phyloP scores from a whole-genome alignment of 2,113 vertebrate genomes.

The Gallinago paraguaiae region DNA sequence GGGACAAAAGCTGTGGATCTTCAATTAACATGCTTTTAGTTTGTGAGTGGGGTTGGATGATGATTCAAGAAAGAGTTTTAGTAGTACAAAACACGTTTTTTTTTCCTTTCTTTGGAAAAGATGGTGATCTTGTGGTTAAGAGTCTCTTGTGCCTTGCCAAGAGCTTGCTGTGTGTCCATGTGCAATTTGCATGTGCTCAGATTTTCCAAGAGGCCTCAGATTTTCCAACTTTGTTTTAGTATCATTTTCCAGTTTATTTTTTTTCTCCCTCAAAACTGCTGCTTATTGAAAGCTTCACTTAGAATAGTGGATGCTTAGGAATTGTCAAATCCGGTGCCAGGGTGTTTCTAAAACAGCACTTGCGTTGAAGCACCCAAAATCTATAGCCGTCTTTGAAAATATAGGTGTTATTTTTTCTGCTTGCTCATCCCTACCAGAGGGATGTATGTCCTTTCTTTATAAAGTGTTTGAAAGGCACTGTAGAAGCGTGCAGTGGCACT shows the following conservation, averaged over 20 bases:
- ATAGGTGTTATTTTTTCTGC: background rate
- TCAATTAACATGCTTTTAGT: background rate
- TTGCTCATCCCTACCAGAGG: background rate
- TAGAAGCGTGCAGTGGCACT: background rate
- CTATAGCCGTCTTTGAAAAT: background rate
- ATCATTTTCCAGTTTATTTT: background rate
- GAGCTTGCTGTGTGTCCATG: background rate
- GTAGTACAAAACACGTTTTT: background rate
- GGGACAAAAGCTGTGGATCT: background rate
- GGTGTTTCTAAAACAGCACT: background rate
- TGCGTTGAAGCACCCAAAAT: background rate
- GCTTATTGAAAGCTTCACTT: background rate
- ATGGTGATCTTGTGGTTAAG: background rate
- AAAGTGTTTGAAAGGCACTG: background rate
- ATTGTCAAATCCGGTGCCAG: background rate
- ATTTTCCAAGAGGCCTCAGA: slow-evolving; percentile 16
- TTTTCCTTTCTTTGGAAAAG: background rate
- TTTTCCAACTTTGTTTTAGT: background rate
- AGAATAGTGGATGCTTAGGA: background rate
- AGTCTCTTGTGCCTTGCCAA: background rate
- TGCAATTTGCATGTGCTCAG: background rate
- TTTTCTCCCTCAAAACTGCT: background rate
- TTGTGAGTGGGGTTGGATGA: background rate
- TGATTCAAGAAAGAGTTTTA: background rate
- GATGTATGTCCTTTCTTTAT: background rate